These are phyloP conservation scores for Potorous gilbertii DNA, from an alignment of 2,797 vertebrate species.

Conservation along the genomic window DNA sequence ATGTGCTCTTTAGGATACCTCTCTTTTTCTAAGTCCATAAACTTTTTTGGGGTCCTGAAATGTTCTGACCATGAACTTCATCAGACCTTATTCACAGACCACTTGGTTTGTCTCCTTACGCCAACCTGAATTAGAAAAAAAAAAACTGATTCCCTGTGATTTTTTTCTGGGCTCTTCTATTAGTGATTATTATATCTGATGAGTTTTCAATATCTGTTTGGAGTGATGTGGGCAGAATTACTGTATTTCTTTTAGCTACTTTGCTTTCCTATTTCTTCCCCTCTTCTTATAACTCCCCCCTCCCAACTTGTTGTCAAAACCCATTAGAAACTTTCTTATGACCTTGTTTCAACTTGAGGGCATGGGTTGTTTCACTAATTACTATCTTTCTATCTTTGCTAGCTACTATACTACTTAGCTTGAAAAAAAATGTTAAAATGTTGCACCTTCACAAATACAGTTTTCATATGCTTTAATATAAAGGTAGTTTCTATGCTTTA, in stretches of 20 bases:
- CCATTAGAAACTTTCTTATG: neutral
- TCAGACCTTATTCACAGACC: neutral
- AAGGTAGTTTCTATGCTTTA: neutral
- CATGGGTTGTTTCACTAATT: neutral
- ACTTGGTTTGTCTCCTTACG: neutral
- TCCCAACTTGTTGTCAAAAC: neutral
- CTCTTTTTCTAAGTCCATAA: neutral
- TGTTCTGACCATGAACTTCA: neutral
- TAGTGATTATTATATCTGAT: neutral
- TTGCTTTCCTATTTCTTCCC: neutral
- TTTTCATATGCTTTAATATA: neutral
- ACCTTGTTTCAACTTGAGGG: neutral
- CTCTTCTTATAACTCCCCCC: neutral
- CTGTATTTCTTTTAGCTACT: neutral
- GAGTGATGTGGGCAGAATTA: rapidly evolving
- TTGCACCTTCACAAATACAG: neutral
- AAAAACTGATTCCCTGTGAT: neutral
- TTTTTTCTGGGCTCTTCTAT: neutral
- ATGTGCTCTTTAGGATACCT: neutral
- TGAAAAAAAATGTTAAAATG: neutral
- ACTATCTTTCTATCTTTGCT: neutral
- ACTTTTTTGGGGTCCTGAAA: neutral
- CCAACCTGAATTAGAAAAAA: neutral
- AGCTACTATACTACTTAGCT: neutral
- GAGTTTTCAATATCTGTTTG: neutral